Base-by-base conservation (phyloP, 2,113 vertebrate species). In the Corythornis cristatus region DNA sequence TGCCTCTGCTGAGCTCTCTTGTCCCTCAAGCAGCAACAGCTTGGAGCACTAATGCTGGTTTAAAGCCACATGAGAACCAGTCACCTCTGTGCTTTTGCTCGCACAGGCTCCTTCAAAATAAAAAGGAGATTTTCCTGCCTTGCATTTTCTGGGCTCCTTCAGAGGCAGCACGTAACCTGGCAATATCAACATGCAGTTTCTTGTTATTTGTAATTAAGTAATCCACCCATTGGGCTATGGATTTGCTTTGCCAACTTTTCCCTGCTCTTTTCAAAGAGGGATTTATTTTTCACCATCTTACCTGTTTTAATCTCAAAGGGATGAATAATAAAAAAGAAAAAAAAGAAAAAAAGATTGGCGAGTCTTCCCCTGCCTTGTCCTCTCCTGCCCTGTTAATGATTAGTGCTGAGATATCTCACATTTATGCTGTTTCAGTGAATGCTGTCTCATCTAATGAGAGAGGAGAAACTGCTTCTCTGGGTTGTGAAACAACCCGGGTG, bases 331-430 rank as follows among this genome's bases (percentile, higher is more conserved):
- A 37, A 37, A 37, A 37, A 37, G n/a, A 37, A 37, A 37, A 37
- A 37, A 37, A 37, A 37, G 37, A 78, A 86, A 58, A 8, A 4
- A 16, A 50, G 22, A 17, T 33, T 28, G 70, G 72, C 3, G 0
- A 51, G 22, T 61, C 29, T 76, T 62, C 70, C 54, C 50, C 67
- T 51, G 31, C 75, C 25, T 62, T 83, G 75, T 66, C 54, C 67
- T 73, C 31, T 77, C 71, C 85, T 73, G 79, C 86, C 67, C 68
- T 89, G 93, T 93, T 93, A 95, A 95, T 95, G 67, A 96, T 96
- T 93, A 88, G 31, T 50, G 46, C 78, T 48, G 67, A 83, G 74
- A 33, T 85, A 53, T 60, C 85, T 79, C 91, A 79, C 89, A 76
- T 76, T 82, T 76, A 10, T 75, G 79, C 72, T 89, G 29, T 88